phyloP scores from a whole-genome alignment of 2,888 invertebrate species.

The Drosophila villosipedis region DNA sequence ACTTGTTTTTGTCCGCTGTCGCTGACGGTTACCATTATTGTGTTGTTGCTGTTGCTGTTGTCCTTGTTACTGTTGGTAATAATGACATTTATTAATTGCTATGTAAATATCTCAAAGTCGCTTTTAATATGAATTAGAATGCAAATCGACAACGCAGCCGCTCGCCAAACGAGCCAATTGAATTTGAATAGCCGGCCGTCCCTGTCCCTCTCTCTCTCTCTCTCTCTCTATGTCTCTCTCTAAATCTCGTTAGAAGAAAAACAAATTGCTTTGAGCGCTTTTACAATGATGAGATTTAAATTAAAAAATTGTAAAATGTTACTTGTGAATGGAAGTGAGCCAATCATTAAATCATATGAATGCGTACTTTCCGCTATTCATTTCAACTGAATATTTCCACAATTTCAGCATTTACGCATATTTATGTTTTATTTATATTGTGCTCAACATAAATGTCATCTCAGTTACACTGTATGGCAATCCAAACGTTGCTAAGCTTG shows the following conservation, averaged over 20 bases:
- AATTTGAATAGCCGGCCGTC: slow-evolving; percentile 3
- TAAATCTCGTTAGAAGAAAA: neutral
- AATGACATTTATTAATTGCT: slow-evolving; percentile 75
- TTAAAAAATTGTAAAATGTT: slow-evolving; percentile 17
- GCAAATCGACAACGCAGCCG: slow-evolving; percentile 26
- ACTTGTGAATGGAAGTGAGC: slow-evolving; percentile 11
- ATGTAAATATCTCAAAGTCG: slow-evolving; percentile 59
- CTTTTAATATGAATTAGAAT: slow-evolving; percentile 56
- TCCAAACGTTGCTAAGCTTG: slow-evolving; percentile 53
- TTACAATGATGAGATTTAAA: slow-evolving; percentile 29
- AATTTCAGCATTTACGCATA: slow-evolving; percentile 27
- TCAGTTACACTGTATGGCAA: slow-evolving; percentile 11
- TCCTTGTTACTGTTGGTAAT: slow-evolving; percentile 45
- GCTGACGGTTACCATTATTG: slow-evolving; percentile 9
- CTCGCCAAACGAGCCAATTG: slow-evolving; percentile 35
- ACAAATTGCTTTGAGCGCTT: neutral
- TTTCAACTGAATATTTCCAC: slow-evolving; percentile 16
- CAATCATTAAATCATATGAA: slow-evolving; percentile 27
- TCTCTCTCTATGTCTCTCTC: neutral
- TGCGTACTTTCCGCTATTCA: slow-evolving; percentile 19
- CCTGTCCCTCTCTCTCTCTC: neutral
- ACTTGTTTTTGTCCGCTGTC: slow-evolving; percentile 20
- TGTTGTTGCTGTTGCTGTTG: slow-evolving; percentile 25
- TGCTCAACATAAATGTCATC: slow-evolving; percentile 21
- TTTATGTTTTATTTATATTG: slow-evolving; percentile 36